Evolutionary conservation across 2,888 invertebrate genomes (phyloP).

Genomic region (Rhopalosiphum nymphaeae): DNA sequence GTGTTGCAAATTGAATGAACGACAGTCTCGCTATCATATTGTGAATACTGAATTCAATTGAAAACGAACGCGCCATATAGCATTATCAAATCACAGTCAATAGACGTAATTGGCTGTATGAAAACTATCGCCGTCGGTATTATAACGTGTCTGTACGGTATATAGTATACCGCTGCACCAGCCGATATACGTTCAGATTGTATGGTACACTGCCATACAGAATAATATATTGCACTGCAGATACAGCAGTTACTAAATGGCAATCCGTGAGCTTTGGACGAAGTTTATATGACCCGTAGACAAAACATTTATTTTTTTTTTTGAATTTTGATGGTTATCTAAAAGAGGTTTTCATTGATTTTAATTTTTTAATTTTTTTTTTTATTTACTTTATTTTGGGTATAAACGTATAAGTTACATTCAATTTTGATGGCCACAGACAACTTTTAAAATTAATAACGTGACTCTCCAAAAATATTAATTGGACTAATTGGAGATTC

Average conservation of each 20-base stretch:
- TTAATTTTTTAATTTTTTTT: neutral
- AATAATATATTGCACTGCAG: neutral
- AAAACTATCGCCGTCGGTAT: neutral
- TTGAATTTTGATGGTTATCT: neutral
- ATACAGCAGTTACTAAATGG: neutral
- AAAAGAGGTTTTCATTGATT: neutral
- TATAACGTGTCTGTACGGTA: neutral
- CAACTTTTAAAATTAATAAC: too few species aligned
- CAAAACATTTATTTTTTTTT: neutral
- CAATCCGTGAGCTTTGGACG: neutral
- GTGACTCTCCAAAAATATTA: too few species aligned
- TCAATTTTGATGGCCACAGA: neutral
- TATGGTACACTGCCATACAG: neutral
- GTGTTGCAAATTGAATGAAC: neutral
- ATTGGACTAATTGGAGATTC: too few species aligned
- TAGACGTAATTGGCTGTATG: neutral
- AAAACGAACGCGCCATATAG: neutral
- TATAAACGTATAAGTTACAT: neutral
- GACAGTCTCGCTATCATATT: neutral
- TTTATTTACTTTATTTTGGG: neutral
- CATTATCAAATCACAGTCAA: neutral
- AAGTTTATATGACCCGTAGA: neutral
- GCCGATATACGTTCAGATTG: neutral
- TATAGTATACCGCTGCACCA: neutral
- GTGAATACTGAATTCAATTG: neutral